Conservation (phyloP, 2,888 invertebrate genomes). For the Eudasyphora cyanicolor region DNA sequence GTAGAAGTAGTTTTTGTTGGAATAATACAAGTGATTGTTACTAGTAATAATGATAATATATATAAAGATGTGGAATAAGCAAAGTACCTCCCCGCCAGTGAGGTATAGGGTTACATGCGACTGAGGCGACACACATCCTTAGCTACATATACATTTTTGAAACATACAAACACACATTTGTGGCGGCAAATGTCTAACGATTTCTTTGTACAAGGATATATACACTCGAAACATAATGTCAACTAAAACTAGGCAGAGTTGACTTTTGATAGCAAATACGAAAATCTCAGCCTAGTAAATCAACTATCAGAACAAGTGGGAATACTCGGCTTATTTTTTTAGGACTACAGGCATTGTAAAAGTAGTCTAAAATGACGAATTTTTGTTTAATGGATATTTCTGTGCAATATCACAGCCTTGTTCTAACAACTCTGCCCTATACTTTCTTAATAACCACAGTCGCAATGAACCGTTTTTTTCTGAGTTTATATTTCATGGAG, state of each 20-base stretch:
- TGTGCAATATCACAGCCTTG: too few relatives aligned
- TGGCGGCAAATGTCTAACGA: slow-evolving; percentile 11
- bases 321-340: too few relatives aligned
- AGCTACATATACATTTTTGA: neutral
- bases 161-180: neutral
- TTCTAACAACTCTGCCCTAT: too few relatives aligned
- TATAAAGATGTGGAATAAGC: slow-evolving; percentile 8
- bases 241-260: neutral
- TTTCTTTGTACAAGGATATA: neutral
- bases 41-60: slow-evolving; percentile 31
- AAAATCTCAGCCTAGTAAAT: too few relatives aligned
- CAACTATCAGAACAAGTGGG: neutral
- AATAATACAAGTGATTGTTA: slow-evolving; percentile 4
- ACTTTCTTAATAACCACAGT: too few relatives aligned
- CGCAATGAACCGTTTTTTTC: neutral
- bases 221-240: neutral
- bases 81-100: neutral
- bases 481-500: neutral
- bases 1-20: neutral
- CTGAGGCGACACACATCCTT: neutral
- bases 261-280: too few relatives aligned
- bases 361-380: neutral
- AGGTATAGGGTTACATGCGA: slow-evolving; percentile 5
- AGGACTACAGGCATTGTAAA: too few relatives aligned
- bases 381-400: too few relatives aligned